A percentile compares a stretch with the other conserved stretches of the same genome.
These are phyloP conservation scores for Phengaris alcon DNA, from an alignment of 2,888 invertebrate genomes.

Conservation along the genomic window DNA sequence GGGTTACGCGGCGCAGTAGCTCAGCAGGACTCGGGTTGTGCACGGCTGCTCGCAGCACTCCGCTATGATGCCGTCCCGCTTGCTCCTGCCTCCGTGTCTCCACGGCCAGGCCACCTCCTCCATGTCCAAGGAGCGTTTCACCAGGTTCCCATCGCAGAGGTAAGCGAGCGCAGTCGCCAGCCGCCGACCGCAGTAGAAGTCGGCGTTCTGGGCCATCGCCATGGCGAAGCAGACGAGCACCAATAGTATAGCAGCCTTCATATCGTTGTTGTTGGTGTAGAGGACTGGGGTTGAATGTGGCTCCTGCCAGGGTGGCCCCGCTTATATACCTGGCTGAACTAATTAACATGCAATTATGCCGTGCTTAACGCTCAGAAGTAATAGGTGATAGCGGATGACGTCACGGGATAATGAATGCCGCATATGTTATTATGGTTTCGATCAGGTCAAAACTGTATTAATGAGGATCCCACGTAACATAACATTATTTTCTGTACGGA, in stretches of 20 bases:
- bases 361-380: constrained; percentile 21
- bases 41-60: constrained; percentile 52
- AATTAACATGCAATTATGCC: constrained; percentile 30
- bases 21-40: constrained; percentile 41
- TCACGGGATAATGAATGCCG: constrained; percentile 18
- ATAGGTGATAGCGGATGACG: constrained; percentile 16
- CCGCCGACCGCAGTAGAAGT: constrained; percentile 34
- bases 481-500: no score
- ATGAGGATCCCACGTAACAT: background rate
- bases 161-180: constrained; percentile 40
- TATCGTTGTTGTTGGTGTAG: constrained; percentile 29
- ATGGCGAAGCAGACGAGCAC: constrained; percentile 22
- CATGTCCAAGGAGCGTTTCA: constrained; percentile 34
- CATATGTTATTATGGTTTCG: constrained; percentile 14
- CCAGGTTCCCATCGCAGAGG: constrained; percentile 35
- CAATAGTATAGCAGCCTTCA: constrained; percentile 20
- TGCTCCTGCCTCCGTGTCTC: constrained; percentile 41
- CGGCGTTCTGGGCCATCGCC: constrained; percentile 21
- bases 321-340: constrained; percentile 29
- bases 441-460: constrained; percentile 16
- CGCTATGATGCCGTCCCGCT: constrained; percentile 43
- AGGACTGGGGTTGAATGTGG: background rate
- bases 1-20: constrained; percentile 41
- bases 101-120: constrained; percentile 40
- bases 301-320: background rate